phyloP scores from a whole-genome alignment of 1,140 invertebrate species.

The Apis florea region DNA sequence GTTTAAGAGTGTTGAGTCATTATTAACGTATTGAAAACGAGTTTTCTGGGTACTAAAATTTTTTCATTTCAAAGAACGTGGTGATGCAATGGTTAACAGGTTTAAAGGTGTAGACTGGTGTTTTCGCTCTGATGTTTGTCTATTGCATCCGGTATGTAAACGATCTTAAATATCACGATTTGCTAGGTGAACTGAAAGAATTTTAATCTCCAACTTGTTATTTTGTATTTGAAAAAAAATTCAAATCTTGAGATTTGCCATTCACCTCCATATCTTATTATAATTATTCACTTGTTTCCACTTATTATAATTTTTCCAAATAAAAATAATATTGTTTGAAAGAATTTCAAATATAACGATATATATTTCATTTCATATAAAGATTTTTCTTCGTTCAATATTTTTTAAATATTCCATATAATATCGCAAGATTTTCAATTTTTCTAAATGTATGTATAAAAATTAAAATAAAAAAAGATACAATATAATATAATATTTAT shows the following conservation, averaged over 20 bases:
- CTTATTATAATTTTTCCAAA: background rate
- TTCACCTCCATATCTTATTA: background rate
- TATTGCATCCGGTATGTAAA: background rate
- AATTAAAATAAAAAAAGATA: no score
- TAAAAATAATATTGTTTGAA: background rate
- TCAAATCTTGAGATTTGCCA: no score
- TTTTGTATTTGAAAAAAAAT: background rate
- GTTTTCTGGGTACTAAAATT: constrained; percentile 1
- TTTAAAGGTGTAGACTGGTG: background rate
- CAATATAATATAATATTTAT: no score
- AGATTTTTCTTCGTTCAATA: background rate
- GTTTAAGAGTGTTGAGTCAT: background rate
- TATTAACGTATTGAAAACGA: constrained; percentile 20
- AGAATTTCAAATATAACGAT: background rate
- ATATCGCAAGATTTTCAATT: background rate
- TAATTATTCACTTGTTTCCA: background rate
- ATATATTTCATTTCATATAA: background rate
- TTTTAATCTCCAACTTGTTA: background rate
- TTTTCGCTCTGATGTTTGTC: background rate
- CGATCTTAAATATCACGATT: background rate
- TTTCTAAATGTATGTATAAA: no score
- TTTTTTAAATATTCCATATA: background rate
- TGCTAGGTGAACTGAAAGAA: background rate
- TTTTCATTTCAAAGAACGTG: constrained; percentile 4
- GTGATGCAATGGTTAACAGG: constrained; percentile 19